Base-by-base conservation (phyloP, 1,140 invertebrate genomes). In the Dufourea novaeangliae region DNA sequence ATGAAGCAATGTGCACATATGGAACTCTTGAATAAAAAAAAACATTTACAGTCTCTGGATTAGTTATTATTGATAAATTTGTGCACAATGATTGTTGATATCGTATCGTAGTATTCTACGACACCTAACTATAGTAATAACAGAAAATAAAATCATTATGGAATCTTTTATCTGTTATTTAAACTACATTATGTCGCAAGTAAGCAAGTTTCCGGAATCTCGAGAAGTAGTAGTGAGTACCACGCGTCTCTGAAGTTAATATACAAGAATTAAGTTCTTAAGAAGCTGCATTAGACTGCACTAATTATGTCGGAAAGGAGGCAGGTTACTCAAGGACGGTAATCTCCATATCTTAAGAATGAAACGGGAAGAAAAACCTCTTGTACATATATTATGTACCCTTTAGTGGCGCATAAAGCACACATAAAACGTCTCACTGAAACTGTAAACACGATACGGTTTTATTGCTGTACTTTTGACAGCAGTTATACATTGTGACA, bases 391-490 rank as follows among this genome's bases (percentile, higher is more conserved):
- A 22, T 76, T 46, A 50, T 12, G 73, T 29, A 76, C 27, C 32
- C 69, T 76, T 76, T 76, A 69, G 64, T 20, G 34, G 22, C 32
- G 20, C 57, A 59, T 69, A 76, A 76, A 44, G 32, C 27, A 46
- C 39, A 25, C 22, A 39, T 37, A 29, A 75, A 68, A 50, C 17
- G 25, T 67, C 25, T 14, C 34, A 61, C 39, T 20, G 2, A 34
- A 32, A 17, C 27, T 5, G 44, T 56, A 44, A 75, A 67, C 25
- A 32, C 20, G 50, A 27, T 22, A 25, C 7, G 1, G 50, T 11
- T 37, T 14, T 27, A 20, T 50, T 50, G 22, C 0, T 8, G 0
- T 1, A 14, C 11, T 25, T 57, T 29, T 27, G 29, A 12, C 6
- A n/a, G 8, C 1, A 5, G 27, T 29, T 2, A 8, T 25, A 22